A percentile compares a stretch with the other conserved stretches of the same genome.
These are phyloP conservation scores for Campylomormyrus numenius DNA, from an alignment of 2,113 vertebrate species.

Conservation along the genomic window DNA sequence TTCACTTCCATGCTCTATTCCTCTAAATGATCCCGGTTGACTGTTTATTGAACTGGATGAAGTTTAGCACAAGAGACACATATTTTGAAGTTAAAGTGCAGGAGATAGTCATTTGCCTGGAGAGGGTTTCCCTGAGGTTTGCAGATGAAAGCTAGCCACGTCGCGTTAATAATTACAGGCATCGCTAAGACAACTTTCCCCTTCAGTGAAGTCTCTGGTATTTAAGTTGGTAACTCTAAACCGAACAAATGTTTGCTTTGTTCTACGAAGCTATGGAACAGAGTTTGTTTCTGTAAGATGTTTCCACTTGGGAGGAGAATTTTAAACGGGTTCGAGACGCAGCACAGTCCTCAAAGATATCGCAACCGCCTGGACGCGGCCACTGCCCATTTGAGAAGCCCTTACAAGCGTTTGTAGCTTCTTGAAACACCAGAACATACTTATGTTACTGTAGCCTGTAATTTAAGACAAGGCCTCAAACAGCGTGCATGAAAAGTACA, in stretches of 20 bases:
- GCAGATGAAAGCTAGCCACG: not conserved
- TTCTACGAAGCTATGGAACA: conserved; percentile 21
- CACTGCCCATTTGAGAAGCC: conserved; percentile 39
- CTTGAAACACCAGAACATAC: conserved; percentile 41
- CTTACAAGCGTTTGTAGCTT: conserved; percentile 34
- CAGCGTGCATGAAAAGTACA: conserved; percentile 29
- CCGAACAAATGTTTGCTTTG: conserved; percentile 19
- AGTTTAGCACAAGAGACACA: not conserved
- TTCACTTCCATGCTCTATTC: not conserved
- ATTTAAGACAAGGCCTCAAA: conserved; percentile 30
- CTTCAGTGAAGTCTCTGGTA: not conserved
- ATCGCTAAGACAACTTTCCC: not conserved
- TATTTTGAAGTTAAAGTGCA: not conserved
- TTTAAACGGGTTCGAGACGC: conserved; percentile 36
- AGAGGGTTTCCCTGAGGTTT: not conserved
- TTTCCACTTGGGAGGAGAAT: conserved; percentile 37
- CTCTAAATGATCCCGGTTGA: not conserved
- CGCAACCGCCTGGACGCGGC: conserved; percentile 48
- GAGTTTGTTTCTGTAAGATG: conserved; percentile 25
- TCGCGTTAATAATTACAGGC: not conserved
- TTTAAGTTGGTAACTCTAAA: conserved; percentile 18
- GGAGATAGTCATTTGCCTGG: not conserved
- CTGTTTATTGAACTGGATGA: not conserved
- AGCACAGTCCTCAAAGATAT: conserved; percentile 46
- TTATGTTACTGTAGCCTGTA: conserved; percentile 38